These are phyloP conservation scores for Drosophila longiperda DNA, from an alignment of 2,888 invertebrate genomes.

Conservation along the genomic window DNA sequence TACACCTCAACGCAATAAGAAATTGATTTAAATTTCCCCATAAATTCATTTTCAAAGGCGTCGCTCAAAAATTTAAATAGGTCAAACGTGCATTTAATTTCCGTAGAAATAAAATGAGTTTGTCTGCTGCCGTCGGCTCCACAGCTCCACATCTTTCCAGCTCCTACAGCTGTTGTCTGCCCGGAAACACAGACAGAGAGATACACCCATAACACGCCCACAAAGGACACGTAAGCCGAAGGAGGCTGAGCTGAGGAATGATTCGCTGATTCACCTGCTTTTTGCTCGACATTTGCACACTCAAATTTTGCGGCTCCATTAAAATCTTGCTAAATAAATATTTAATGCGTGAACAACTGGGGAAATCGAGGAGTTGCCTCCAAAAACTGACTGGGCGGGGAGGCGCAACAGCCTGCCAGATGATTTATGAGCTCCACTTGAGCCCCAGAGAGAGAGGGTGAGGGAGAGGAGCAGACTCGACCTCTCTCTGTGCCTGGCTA, in stretches of 20 bases:
- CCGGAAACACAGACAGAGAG: slow-evolving; percentile 9
- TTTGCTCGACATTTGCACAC: slow-evolving; percentile 54
- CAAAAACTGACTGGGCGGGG: background rate
- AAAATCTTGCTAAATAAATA: slow-evolving; percentile 80
- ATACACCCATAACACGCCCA: slow-evolving; percentile 7
- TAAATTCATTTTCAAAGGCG: slow-evolving; percentile 63
- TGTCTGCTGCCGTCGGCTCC: slow-evolving; percentile 51
- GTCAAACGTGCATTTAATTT: slow-evolving; percentile 81
- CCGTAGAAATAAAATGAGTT: slow-evolving; percentile 73
- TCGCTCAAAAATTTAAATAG: slow-evolving; percentile 68
- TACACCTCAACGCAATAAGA: slow-evolving; percentile 21
- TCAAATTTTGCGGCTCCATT: slow-evolving; percentile 77
- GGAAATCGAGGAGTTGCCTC: slow-evolving; percentile 28
- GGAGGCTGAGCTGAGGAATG: slow-evolving; percentile 19
- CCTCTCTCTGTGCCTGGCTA: slow-evolving; percentile 65
- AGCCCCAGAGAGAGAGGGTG: background rate
- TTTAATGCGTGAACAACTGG: slow-evolving; percentile 78
- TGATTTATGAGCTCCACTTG: slow-evolving; percentile 71
- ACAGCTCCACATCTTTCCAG: slow-evolving; percentile 5
- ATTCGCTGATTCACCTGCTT: slow-evolving; percentile 45
- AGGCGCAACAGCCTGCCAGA: slow-evolving; percentile 71
- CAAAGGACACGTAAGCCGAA: slow-evolving; percentile 49
- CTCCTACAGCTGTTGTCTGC: slow-evolving; percentile 64
- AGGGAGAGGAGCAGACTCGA: no score
- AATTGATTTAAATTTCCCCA: slow-evolving; percentile 60